Percentiles rank a stretch among this genome's conserved stretches.
Conservation (phyloP, 2,797 vertebrate species). For the Hoplostethus mediterraneus region DNA sequence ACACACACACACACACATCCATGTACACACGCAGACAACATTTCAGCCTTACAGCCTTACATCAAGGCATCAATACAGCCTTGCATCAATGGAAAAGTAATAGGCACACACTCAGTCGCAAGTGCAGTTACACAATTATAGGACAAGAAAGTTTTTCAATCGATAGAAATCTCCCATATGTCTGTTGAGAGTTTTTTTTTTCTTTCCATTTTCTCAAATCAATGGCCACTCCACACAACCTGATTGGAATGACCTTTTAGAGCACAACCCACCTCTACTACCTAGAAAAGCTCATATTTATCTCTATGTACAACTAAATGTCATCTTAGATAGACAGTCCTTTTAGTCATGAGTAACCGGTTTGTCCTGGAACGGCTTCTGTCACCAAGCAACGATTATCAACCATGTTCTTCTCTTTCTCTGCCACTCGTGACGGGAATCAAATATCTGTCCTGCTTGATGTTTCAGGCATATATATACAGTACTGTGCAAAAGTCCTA, state of each 20-base stretch:
- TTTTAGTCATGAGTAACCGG: slow-evolving; percentile 7
- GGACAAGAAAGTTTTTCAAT: slow-evolving; percentile 14
- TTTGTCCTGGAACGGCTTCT: background rate
- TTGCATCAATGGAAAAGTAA: background rate
- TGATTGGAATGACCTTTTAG: slow-evolving; percentile 9
- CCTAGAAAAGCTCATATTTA: background rate
- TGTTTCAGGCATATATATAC: no score
- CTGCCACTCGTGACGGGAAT: background rate
- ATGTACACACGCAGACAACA: background rate
- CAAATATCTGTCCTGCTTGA: no score
- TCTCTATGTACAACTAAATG: slow-evolving; percentile 17
- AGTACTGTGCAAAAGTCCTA: no score
- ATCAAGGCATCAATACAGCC: no score
- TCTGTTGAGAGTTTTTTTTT: background rate
- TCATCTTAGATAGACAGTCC: slow-evolving; percentile 4
- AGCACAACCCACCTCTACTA: background rate
- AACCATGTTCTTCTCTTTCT: background rate
- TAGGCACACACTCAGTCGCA: background rate
- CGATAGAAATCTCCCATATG: background rate
- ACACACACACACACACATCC: background rate
- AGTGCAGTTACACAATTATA: background rate
- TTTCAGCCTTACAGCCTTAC: no score
- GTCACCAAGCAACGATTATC: background rate
- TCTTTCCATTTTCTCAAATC: background rate
- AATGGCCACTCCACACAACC: slow-evolving; percentile 5